phyloP scores from a whole-genome alignment of 2,113 vertebrate genomes.

The Leiothrix lutea region DNA sequence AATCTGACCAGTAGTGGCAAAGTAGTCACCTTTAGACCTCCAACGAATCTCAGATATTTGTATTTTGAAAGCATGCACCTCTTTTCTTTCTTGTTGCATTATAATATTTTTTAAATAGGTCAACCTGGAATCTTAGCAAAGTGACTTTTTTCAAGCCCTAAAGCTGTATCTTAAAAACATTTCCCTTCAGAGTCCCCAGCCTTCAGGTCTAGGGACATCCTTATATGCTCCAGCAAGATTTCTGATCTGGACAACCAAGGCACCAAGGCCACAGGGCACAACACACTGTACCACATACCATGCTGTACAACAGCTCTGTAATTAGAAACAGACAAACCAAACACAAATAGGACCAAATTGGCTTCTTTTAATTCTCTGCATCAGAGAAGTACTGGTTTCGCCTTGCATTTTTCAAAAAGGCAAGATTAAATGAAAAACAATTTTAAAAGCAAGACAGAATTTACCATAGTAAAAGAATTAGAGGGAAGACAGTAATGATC shows the following conservation, averaged over 20 bases:
- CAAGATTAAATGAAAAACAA: not conserved
- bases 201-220: not conserved
- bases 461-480: not conserved
- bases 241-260: not conserved
- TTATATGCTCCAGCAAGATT: not conserved
- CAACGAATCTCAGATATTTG: not conserved
- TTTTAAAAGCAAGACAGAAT: not conserved
- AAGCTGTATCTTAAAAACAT: not conserved
- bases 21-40: not conserved
- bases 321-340: constrained; percentile 29
- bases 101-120: not conserved
- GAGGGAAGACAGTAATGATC: not conserved
- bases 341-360: not conserved
- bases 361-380: not conserved
- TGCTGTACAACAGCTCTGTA: constrained; percentile 3
- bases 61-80: accelerated
- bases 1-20: not conserved
- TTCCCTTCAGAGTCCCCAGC: not conserved
- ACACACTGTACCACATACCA: not conserved
- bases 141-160: not conserved
- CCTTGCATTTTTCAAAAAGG: not conserved
- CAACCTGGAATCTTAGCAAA: not conserved
- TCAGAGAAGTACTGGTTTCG: not conserved
- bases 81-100: not conserved
- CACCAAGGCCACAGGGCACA: not conserved